Evolutionary conservation across 1,140 invertebrate genomes (phyloP).

Genomic region (Adoxophyes honmai): DNA sequence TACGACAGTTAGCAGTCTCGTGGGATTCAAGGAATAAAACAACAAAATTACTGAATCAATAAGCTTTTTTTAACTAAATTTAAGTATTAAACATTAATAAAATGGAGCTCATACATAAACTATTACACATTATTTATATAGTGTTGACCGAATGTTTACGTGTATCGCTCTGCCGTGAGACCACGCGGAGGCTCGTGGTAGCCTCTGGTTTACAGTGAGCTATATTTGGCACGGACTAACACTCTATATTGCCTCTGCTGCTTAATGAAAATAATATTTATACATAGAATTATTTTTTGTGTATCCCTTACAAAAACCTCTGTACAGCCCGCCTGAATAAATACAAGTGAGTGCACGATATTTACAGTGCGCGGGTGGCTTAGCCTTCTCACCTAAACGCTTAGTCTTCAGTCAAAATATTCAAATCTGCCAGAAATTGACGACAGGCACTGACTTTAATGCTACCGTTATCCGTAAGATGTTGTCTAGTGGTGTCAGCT

Average conservation of each 20-base stretch:
- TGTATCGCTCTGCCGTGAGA: slow-evolving; percentile 5
- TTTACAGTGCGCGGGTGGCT: slow-evolving; percentile 52
- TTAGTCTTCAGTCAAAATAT: background rate
- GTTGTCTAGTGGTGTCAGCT: background rate
- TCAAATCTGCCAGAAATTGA: slow-evolving; percentile 10
- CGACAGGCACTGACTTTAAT: background rate
- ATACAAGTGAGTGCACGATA: slow-evolving; percentile 54
- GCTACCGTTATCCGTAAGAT: background rate
- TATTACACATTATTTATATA: slow-evolving; percentile 50
- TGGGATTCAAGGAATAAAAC: slow-evolving; percentile 39
- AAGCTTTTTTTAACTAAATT: slow-evolving; percentile 73
- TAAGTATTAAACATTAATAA: slow-evolving; percentile 66
- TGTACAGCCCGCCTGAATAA: slow-evolving; percentile 36
- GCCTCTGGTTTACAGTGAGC: slow-evolving; percentile 8
- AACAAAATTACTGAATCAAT: slow-evolving; percentile 54
- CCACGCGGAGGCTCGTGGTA: background rate
- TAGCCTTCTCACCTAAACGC: background rate
- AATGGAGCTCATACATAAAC: slow-evolving; percentile 51
- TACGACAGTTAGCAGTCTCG: too few relatives aligned
- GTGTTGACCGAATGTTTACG: slow-evolving; percentile 49
- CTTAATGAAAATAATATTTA: slow-evolving; percentile 36
- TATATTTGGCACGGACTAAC: slow-evolving; percentile 30
- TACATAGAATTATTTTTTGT: slow-evolving; percentile 40
- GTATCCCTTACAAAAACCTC: slow-evolving; percentile 41
- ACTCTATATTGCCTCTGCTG: slow-evolving; percentile 42